Base-by-base conservation (phyloP, 2,113 vertebrate genomes). In the Agapornis roseicollis region DNA sequence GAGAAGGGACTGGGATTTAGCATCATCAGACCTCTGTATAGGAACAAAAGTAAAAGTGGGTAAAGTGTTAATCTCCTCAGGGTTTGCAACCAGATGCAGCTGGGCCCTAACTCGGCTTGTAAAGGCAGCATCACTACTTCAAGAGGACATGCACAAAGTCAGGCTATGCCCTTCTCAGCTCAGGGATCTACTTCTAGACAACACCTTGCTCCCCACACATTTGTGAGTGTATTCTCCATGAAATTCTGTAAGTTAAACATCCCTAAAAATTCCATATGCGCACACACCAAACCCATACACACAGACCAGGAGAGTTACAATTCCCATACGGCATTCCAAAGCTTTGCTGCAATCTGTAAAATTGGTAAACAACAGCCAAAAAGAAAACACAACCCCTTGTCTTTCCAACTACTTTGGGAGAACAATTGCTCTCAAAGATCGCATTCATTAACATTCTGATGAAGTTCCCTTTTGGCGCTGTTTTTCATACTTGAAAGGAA, bases 391-490 rank as follows among this genome's bases (percentile, higher is more conserved):
- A 97, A 96, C 39, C 89, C 86, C 94, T 84, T 93, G 81, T 93
- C 93, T 97, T 93, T 90, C 77, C 77, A 91, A 93, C 92, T 89
- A 93, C 90, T 96, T 97, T 60, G 88, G 94, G 92, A 97, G 94
- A 97, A 95, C 94, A 95, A 95, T 94, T 93, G 89, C 91, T 92
- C 95, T 95, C 89, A 94, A 96, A 96, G 95, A 94, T 95, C 64
- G 90, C 89, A 97, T 97, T 96, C 97, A 97, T 97, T 93, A 97
- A 92, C 96, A 94, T 96, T 94, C 97, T 95, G 93, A 97, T 96
- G 93, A 96, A 96, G 94, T 97, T 96, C 93, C 91, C 96, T 97
- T 97, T 97, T 95, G 96, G 96, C 63, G 64, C 90, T 95, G 90
- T 96, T 97, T 97, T 97, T 95, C 92, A 91, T 92, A 95, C 94